Evolutionary conservation across 2,888 invertebrate species (phyloP), one percentile per base, ranked within the genome.

Genomic region (Eutolmus rufibarbis): DNA sequence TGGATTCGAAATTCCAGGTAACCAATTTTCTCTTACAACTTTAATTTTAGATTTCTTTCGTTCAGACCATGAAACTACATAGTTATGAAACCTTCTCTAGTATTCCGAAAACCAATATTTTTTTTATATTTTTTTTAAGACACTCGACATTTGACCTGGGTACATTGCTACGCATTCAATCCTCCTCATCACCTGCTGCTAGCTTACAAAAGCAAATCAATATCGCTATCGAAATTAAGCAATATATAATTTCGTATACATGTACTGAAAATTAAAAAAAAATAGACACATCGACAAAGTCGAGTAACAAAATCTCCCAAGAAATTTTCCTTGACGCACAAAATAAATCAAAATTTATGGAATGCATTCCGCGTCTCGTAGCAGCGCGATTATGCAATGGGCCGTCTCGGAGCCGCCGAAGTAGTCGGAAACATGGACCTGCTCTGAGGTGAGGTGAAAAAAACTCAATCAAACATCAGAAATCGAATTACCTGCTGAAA

Each of bases 401-500:
- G 8, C 57, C 43, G 43, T 4, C 43, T 14, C 31, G 51, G 51
- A 51, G 28, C 40, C 66, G 28, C 23, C 66, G 23, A 46, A 51
- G 79, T 56, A 56, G 79, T 79, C 79, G 79, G 79, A 79, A 79
- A 79, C 51, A 46, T 66, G 66, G 57, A 23, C 8, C 66, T 19
- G 66, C 66, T 28, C 14, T 16, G 43, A n/a, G 23, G 12, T 28
- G 51, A 79, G 51, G 51, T 31, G 40, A 78, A 79, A 56, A 78
- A 79, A 79, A 79, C 79, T 79, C 79, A 79, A 79, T 79, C 31
- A 79, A 79, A 79, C 28, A 79, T 79, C 46, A 23, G 37, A 51
- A 51, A 79, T 79, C 51, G 79, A 79, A 51, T 79, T 79, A 79
- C 79, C 79, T 79, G 79, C 23, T 79, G 79, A 51, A 79, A 51